Conservation (phyloP, 1,140 invertebrate genomes). For the Aphelinus atriplicis region DNA sequence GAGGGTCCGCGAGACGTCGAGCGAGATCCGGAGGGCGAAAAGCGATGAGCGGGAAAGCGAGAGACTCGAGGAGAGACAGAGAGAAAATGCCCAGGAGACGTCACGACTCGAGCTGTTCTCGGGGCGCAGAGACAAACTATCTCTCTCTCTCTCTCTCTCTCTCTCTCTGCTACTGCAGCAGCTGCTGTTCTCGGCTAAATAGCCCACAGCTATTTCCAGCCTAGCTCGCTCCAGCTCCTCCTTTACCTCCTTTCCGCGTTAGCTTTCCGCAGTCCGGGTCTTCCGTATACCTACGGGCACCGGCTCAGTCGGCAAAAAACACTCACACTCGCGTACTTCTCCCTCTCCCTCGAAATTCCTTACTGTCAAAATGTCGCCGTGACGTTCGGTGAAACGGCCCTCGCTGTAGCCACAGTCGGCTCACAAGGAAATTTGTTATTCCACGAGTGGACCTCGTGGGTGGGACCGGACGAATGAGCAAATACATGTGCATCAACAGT, state of each 20-base stretch:
- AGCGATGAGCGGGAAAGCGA: slow-evolving; percentile 10
- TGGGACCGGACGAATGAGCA: no score
- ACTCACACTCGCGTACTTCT: background rate
- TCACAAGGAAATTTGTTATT: no score
- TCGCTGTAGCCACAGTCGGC: no score
- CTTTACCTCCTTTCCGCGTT: background rate
- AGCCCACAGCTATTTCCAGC: slow-evolving; percentile 51
- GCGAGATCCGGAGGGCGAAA: slow-evolving; percentile 13
- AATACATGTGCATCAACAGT: no score
- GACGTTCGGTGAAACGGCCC: background rate
- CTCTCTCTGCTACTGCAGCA: background rate
- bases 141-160: no score
- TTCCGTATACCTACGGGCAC: background rate
- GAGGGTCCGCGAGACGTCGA: background rate
- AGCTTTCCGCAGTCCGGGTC: no score
- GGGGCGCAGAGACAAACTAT: no score
- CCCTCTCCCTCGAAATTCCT: background rate
- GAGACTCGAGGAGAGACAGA: no score
- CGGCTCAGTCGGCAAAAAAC: background rate
- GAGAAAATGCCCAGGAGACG: no score
- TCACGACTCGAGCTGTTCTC: no score
- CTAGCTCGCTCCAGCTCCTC: slow-evolving; percentile 5
- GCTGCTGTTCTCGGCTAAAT: slow-evolving; percentile 46
- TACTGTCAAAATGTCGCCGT: background rate
- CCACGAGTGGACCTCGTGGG: no score